phyloP scores from a whole-genome alignment of 2,888 invertebrate genomes.

The Pardosa pseudoannulata region DNA sequence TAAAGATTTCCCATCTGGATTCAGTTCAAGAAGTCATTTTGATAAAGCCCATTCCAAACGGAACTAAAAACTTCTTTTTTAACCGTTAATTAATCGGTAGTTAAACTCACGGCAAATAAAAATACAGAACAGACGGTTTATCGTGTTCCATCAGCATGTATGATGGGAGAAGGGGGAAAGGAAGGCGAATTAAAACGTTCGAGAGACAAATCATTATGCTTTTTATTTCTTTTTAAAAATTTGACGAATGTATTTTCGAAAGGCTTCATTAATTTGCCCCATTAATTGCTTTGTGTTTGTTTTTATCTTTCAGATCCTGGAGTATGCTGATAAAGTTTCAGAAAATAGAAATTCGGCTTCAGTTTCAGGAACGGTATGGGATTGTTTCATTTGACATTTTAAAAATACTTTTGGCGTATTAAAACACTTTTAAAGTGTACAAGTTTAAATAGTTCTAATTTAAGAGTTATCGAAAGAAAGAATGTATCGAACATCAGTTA shows the following conservation, averaged over 20 bases:
- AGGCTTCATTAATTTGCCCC: background rate
- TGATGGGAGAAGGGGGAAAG: too few relatives aligned
- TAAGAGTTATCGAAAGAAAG: background rate
- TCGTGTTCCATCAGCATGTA: background rate
- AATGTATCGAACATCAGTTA: background rate
- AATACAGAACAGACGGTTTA: background rate
- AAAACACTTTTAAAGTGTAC: too few relatives aligned
- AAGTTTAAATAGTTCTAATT: too few relatives aligned
- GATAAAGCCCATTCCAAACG: background rate
- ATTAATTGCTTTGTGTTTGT: background rate
- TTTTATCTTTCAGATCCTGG: constrained; percentile 32
- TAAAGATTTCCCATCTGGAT: background rate
- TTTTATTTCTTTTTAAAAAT: background rate
- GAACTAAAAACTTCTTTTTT: background rate
- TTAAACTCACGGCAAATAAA: background rate
- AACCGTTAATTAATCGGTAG: background rate
- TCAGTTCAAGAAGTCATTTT: background rate
- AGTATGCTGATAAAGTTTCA: constrained; percentile 1
- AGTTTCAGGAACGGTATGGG: background rate
- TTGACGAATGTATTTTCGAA: background rate
- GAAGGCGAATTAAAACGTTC: background rate
- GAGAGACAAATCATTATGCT: background rate
- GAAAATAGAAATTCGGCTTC: constrained; percentile 33
- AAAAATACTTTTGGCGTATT: too few relatives aligned
- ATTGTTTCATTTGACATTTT: too few relatives aligned